Evolutionary conservation across 2,113 vertebrate species (phyloP).

Genomic region (Onychostoma macrolepis): DNA sequence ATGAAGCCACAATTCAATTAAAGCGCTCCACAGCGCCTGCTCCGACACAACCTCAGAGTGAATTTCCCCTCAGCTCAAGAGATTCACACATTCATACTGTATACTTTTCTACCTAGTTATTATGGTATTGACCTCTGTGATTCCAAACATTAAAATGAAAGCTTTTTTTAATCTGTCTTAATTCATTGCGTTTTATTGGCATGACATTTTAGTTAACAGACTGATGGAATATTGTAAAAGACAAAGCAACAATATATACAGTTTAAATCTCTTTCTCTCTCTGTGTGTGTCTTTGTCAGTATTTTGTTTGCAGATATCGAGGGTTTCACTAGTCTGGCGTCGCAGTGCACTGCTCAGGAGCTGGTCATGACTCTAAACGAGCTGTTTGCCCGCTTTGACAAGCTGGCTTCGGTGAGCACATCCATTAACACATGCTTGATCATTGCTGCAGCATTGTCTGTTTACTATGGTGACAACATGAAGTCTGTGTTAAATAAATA

Average conservation of each 20-base stretch:
- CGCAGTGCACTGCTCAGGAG: conserved; percentile 95
- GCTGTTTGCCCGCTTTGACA: conserved; percentile 94
- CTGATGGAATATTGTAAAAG: background rate
- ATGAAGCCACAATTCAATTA: conserved; percentile 75
- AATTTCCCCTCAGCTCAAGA: conserved; percentile 13
- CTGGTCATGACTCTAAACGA: conserved; percentile 96
- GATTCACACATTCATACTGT: background rate
- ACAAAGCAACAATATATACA: background rate
- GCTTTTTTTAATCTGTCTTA: background rate
- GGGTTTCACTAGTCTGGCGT: conserved; percentile 94
- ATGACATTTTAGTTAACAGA: too few relatives aligned
- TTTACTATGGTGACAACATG: background rate
- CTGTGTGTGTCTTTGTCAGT: conserved; percentile 66
- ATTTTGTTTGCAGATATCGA: conserved; percentile 97
- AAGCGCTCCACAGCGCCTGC: conserved; percentile 60
- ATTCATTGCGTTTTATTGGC: background rate
- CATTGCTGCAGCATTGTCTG: background rate
- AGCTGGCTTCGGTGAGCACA: conserved; percentile 87
- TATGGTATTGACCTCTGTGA: background rate
- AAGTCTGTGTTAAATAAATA: background rate
- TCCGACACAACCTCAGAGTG: conserved; percentile 2
- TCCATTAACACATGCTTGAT: background rate
- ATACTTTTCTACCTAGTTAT: conserved; percentile 39
- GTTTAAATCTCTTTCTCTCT: background rate
- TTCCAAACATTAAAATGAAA: background rate